These are phyloP conservation scores for Ellobius talpinus DNA, from an alignment of 2,113 vertebrate genomes.

Conservation along the genomic window DNA sequence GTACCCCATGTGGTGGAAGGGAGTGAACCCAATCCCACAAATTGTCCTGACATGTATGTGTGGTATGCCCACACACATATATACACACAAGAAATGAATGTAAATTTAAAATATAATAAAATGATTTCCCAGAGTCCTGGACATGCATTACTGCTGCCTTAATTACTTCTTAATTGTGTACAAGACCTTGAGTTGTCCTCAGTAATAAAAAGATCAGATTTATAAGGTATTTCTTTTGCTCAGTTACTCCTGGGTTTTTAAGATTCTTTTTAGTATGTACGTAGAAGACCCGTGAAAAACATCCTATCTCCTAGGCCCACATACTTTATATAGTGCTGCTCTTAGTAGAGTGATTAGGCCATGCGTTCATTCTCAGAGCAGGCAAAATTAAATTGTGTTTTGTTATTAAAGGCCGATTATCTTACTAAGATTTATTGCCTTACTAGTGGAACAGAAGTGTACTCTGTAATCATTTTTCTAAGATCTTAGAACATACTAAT, in stretches of 20 bases:
- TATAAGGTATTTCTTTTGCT: not conserved
- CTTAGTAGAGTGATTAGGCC: not conserved
- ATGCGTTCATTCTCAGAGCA: not conserved
- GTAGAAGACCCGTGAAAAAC: not conserved
- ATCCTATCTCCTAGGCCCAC: not conserved
- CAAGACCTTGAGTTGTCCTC: not conserved
- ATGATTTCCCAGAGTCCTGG: not conserved
- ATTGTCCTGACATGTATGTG: not conserved
- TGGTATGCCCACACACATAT: not conserved
- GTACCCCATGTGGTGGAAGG: not conserved
- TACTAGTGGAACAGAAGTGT: conserved; percentile 17
- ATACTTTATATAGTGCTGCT: not conserved
- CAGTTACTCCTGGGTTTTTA: not conserved
- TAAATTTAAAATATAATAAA: not conserved
- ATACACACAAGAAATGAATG: not conserved
- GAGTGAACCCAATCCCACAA: not conserved
- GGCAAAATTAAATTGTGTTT: conserved; percentile 14
- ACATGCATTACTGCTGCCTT: not conserved
- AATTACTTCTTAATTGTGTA: conserved; percentile 26
- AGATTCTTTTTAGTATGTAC: not conserved
- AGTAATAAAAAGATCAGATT: not conserved
- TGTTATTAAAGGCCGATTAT: conserved; percentile 22
- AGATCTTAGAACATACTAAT: not conserved
- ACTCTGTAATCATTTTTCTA: conserved; percentile 1
- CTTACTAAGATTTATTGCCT: not conserved